Conservation (phyloP, 2,797 vertebrate species). For the Otus scops region DNA sequence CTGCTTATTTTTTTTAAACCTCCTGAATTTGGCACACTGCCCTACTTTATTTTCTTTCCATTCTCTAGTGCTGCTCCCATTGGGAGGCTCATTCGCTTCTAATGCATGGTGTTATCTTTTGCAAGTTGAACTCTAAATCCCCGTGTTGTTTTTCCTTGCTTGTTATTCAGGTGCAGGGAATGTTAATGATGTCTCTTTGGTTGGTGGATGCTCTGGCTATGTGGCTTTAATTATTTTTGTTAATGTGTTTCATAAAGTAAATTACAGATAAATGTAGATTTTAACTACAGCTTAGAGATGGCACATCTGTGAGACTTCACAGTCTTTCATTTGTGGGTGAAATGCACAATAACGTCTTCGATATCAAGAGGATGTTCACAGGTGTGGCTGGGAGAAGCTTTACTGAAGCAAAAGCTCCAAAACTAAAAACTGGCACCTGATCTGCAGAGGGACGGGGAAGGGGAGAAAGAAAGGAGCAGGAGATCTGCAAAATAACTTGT, state of each 20-base stretch:
- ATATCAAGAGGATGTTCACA: neutral
- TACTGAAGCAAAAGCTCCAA: neutral
- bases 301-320: neutral
- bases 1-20: conserved; percentile 72
- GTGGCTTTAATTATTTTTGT: conserved; percentile 62
- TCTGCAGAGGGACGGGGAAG: neutral
- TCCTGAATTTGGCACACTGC: conserved; percentile 73
- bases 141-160: conserved; percentile 66
- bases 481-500: neutral
- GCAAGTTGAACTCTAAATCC: conserved; percentile 73
- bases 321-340: neutral
- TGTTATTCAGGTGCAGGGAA: conserved; percentile 72
- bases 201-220: conserved; percentile 40
- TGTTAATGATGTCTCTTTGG: conserved; percentile 67
- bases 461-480: neutral
- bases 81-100: conserved; percentile 71
- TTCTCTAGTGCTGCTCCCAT: conserved; percentile 68
- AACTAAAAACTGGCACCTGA: neutral
- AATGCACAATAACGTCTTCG: neutral
- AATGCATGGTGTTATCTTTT: conserved; percentile 71
- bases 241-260: conserved; percentile 50
- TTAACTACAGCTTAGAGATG: neutral
- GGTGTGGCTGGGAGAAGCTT: neutral
- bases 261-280: conserved; percentile 47
- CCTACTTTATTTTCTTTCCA: conserved; percentile 73